phyloP scores from a whole-genome alignment of 2,113 vertebrate genomes.

The Ammodytes dubius region DNA sequence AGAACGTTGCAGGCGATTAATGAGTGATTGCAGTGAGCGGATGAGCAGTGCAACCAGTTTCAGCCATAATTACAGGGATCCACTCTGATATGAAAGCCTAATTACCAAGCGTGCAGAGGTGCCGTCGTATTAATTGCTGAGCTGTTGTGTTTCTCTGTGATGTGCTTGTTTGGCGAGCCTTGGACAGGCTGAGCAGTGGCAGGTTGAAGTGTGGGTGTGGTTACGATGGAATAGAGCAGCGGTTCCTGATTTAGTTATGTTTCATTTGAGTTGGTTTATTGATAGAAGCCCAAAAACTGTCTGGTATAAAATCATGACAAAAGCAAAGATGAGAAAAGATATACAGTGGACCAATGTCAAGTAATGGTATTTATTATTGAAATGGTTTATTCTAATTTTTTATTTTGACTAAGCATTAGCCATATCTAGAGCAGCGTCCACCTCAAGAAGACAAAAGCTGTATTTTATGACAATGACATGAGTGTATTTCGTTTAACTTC shows the following conservation, averaged over 20 bases:
- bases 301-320: neutral
- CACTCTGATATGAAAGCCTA: constrained; percentile 76
- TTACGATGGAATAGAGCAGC: constrained; percentile 13
- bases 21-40: constrained; percentile 65
- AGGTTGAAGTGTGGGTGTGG: constrained; percentile 70
- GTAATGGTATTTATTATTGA: no score
- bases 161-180: constrained; percentile 55
- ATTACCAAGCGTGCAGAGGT: constrained; percentile 77
- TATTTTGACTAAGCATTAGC: no score
- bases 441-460: constrained; percentile 12
- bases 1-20: constrained; percentile 63
- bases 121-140: constrained; percentile 73
- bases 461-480: constrained; percentile 16
- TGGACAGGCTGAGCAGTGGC: constrained; percentile 43
- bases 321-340: neutral
- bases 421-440: constrained; percentile 7
- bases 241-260: neutral
- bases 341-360: no score
- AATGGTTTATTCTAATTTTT: no score
- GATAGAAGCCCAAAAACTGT: neutral
- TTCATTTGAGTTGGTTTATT: neutral
- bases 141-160: constrained; percentile 59
- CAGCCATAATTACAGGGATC: constrained; percentile 78
- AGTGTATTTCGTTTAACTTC: constrained; percentile 39
- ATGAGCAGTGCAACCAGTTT: constrained; percentile 59